Evolutionary conservation across 2,888 invertebrate genomes (phyloP), one percentile per base, ranked within the genome.

Genomic region (Pristionchus arcanus): DNA sequence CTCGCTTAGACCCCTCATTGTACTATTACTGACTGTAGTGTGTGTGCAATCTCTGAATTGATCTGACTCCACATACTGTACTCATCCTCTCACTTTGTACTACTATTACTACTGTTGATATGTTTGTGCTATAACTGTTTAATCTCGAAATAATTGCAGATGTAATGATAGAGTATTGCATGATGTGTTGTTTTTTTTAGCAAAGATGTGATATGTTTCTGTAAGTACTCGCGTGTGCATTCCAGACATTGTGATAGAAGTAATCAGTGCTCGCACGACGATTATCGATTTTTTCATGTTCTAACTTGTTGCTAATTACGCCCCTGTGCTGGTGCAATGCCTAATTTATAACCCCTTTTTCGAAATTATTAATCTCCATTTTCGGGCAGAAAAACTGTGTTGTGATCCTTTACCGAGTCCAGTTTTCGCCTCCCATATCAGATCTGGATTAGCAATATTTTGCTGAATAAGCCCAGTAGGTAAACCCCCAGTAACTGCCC

Each of bases 51-150:
- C 83, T 13, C 34, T 25, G 16, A 11, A 34, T 55, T 31, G 83
- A 83, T 83, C 83, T 83, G 49, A 31, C 49, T n/a, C 42, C 42
- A 25, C 66, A n/a, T n/a, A 2, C 68, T 63, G 25, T 63, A 63
- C 34, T 34, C 71, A 31, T 68, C 42, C 31, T 21, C 19, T 77
- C 34, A 77, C 34, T 37, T 53, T 49, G n/a, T 49, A 81, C 49
- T 71, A 71, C 31, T n/a, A n/a, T 68, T 71, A 9, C 42, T 74
- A 81, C 81, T 81, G 81, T 81, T 81, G 81, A 81, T 53, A 74
- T 42, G 34, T 42, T 49, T 77, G 77, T 77, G 81, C 81, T 53
- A 53, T n/a, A 53, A 49, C 49, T 34, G 25, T 74, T 16, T 34
- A 77, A 77, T 77, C 42, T 77, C 25, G 11, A 37, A 42, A 77